Conservation (phyloP, 2,888 invertebrate genomes). For the Ariolimax columbianus region DNA sequence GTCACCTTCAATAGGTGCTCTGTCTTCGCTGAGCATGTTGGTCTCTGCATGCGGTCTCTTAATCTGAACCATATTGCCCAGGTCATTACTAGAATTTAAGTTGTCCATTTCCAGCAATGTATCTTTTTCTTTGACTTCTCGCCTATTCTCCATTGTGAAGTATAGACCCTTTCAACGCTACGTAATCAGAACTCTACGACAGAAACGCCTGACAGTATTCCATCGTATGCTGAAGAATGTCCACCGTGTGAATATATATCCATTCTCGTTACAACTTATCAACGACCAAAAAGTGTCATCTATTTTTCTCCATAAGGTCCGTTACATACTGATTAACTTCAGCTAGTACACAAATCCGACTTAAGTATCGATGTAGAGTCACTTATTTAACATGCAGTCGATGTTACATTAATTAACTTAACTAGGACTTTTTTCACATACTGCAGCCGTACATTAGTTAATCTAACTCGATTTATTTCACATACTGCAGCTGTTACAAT, state of each 20-base stretch:
- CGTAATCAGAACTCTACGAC: neutral
- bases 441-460: no score
- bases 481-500: no score
- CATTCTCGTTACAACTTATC: neutral
- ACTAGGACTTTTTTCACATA: no score
- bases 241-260: neutral
- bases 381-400: no score
- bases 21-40: neutral
- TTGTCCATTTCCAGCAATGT: slow-evolving; percentile 29
- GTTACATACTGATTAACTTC: no score
- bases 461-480: no score
- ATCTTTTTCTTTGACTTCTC: slow-evolving; percentile 14
- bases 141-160: neutral
- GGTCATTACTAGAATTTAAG: neutral
- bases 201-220: neutral
- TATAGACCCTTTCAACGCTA: neutral
- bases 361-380: no score
- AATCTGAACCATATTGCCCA: neutral
- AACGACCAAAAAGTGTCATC: no score
- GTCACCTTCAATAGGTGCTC: neutral
- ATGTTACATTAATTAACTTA: no score
- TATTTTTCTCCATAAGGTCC: no score
- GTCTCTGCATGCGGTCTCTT: neutral
- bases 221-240: neutral
- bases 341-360: no score